Evolutionary conservation across 2,113 vertebrate genomes (phyloP).

Genomic region (Galemys pyrenaicus): DNA sequence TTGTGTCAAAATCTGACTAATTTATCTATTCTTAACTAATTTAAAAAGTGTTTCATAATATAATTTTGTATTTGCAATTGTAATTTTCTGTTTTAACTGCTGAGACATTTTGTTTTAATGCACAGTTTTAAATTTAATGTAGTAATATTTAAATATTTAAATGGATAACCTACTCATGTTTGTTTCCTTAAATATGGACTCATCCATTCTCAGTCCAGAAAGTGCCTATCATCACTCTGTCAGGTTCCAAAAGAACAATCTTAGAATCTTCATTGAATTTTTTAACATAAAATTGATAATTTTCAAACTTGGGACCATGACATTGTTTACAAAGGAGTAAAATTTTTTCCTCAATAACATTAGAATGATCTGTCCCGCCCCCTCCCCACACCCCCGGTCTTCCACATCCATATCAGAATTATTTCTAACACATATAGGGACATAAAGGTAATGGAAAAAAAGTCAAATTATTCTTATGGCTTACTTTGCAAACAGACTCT

Average conservation of each 20-base stretch:
- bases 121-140: neutral
- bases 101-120: neutral
- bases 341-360: neutral
- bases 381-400: too few relatives aligned
- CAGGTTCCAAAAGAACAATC: neutral
- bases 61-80: neutral
- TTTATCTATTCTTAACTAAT: neutral
- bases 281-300: neutral
- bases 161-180: neutral
- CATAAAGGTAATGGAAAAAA: neutral
- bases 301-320: neutral
- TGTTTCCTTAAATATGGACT: neutral
- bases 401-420: neutral
- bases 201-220: conserved; percentile 29
- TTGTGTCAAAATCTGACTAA: neutral
- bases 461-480: neutral
- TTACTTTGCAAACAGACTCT: neutral
- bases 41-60: neutral
- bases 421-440: neutral
- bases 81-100: neutral
- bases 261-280: neutral
- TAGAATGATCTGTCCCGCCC: neutral
- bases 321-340: neutral
- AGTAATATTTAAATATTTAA: neutral
- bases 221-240: neutral